A percentile compares a stretch with the other conserved stretches of the same genome.
Evolutionary conservation across 2,888 invertebrate genomes (phyloP).

Genomic region (Neoaliturus tenellus): DNA sequence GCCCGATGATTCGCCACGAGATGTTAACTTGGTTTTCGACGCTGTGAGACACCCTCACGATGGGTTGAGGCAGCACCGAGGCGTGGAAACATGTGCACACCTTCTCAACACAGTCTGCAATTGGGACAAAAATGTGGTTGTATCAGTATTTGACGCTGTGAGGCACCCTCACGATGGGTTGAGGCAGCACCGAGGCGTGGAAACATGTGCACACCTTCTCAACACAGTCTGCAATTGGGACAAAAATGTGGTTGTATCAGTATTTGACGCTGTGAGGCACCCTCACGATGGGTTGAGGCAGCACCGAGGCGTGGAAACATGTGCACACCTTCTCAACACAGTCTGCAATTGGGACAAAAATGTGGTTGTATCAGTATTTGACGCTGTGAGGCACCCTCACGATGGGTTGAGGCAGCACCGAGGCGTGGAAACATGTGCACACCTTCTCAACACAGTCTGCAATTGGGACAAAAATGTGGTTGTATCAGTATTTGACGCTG

Average conservation of each 20-base stretch:
- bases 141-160: not conserved
- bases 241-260: not conserved
- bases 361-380: not conserved
- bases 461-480: not conserved
- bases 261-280: not conserved
- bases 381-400: not conserved
- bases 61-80: not conserved
- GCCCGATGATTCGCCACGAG: not conserved
- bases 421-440: not conserved
- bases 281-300: not conserved
- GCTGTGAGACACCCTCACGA: not conserved
- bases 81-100: not conserved
- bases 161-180: not conserved
- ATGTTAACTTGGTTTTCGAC: constrained; percentile 10
- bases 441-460: constrained; percentile 32
- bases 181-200: not conserved
- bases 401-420: not conserved
- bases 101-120: constrained; percentile 29
- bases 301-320: not conserved
- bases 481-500: not conserved
- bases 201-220: constrained; percentile 14
- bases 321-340: constrained; percentile 30
- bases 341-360: not conserved
- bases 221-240: constrained; percentile 8
- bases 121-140: not conserved